Evolutionary conservation across 2,113 vertebrate genomes (phyloP), one percentile per base, ranked within the genome.

Genomic region (Neogale vison): DNA sequence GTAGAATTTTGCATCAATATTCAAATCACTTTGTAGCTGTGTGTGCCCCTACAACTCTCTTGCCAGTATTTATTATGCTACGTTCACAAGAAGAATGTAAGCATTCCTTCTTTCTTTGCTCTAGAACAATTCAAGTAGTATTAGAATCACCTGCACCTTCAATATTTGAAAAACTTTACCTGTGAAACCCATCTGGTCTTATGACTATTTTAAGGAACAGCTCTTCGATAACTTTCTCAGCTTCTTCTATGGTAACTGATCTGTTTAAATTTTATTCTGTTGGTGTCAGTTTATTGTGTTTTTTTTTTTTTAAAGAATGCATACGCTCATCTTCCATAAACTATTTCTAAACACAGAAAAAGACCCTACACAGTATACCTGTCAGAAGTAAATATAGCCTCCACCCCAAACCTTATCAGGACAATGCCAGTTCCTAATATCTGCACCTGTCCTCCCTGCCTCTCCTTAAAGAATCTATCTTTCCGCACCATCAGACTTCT

Each of bases 311-410:
- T 77, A 24, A 91, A 92, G 69, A 74, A 82, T 87, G 93, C 79
- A 95, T 83, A 86, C 26, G 92, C 57, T 95, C 55, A 50, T 80
- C 74, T 87, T 90, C 86, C 59, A 93, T 93, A 96, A 97, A 95
- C 77, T 57, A n/a, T 71, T 90, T 95, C 95, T 96, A 97, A 97
- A 94, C 87, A 90, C 45, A 95, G 90, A 71, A 67, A 63, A 93
- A 93, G 71, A 95, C n/a, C 36, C 57, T 79, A 76, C 82, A n/a
- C 72, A 93, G 85, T 79, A 65, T 86, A 47, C n/a, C 86, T 80
- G 1, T 36, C 89, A 95, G 77, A 95, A 83, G 50, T 84, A 93
- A 94, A 95, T 24, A 63, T 2, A 95, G 69, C 55, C 61, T 90
- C 90, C 39, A 81, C 86, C 52, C 13, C 95, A 95, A 76, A 77